Evolutionary conservation across 2,797 vertebrate species (phyloP).

Genomic region (Sarcoramphus papa): DNA sequence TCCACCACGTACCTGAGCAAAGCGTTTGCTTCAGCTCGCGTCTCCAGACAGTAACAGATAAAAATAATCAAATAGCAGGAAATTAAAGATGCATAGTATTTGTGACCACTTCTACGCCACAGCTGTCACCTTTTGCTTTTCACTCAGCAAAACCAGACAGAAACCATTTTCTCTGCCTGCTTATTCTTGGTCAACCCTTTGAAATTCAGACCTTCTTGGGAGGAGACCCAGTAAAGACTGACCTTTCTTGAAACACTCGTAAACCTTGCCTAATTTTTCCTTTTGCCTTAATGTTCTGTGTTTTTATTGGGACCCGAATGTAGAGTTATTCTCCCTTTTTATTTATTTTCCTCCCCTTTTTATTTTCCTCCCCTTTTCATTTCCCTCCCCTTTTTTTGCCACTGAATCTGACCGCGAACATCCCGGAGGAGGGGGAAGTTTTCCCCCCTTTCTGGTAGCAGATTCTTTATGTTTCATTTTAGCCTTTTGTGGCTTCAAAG

Average conservation of each 20-base stretch:
- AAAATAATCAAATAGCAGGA: not conserved
- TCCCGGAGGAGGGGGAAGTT: not conserved
- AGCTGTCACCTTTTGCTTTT: not conserved
- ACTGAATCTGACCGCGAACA: not conserved
- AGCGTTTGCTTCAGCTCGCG: not conserved
- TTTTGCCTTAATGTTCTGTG: not conserved
- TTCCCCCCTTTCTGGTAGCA: conserved; percentile 30
- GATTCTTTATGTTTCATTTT: conserved; percentile 32
- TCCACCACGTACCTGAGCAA: fast-evolving
- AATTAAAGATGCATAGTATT: not conserved
- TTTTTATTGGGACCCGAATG: not conserved
- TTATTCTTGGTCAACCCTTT: not conserved
- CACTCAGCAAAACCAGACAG: not conserved
- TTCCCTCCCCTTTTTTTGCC: not conserved
- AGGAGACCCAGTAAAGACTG: not conserved
- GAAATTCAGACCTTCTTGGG: not conserved
- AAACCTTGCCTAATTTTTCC: not conserved
- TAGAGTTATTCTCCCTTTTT: not conserved
- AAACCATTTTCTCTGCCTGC: not conserved
- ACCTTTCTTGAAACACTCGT: not conserved
- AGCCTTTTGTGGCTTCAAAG: conserved; percentile 46
- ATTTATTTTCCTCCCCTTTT: not conserved
- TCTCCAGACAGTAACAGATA: not conserved
- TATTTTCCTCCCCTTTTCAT: not conserved
- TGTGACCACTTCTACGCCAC: not conserved